Conservation (phyloP, 2,113 vertebrate species). For the Tauraco erythrolophus region DNA sequence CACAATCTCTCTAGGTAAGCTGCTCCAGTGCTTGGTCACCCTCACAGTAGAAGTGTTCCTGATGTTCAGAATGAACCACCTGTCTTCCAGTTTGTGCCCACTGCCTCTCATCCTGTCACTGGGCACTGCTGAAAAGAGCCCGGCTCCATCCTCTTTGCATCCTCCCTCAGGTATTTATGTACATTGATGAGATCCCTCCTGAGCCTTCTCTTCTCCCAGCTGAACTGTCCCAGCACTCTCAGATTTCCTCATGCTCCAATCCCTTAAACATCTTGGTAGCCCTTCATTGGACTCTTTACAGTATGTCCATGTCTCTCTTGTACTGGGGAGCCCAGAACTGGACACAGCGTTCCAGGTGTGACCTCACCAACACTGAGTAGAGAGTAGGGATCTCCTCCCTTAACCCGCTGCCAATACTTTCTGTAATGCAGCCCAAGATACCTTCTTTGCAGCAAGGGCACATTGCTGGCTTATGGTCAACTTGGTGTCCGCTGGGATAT, state of each 20-base stretch:
- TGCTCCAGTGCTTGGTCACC: neutral
- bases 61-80: neutral
- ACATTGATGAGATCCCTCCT: neutral
- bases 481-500: neutral
- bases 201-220: neutral
- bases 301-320: neutral
- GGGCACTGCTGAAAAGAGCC: neutral
- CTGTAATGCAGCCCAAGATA: neutral
- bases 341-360: neutral
- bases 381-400: neutral
- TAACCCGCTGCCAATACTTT: neutral
- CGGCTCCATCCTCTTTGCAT: fast-evolving
- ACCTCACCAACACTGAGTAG: neutral
- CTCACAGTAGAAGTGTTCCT: neutral
- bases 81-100: neutral
- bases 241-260: neutral
- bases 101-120: neutral
- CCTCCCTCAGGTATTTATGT: neutral
- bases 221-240: neutral
- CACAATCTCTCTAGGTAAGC: neutral
- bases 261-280: neutral
- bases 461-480: neutral
- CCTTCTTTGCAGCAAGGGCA: neutral
- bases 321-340: neutral
- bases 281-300: neutral